A percentile compares a stretch with the other conserved stretches of the same genome.
Evolutionary conservation across 2,888 invertebrate species (phyloP).

Genomic region (Ptychoptera contaminata): DNA sequence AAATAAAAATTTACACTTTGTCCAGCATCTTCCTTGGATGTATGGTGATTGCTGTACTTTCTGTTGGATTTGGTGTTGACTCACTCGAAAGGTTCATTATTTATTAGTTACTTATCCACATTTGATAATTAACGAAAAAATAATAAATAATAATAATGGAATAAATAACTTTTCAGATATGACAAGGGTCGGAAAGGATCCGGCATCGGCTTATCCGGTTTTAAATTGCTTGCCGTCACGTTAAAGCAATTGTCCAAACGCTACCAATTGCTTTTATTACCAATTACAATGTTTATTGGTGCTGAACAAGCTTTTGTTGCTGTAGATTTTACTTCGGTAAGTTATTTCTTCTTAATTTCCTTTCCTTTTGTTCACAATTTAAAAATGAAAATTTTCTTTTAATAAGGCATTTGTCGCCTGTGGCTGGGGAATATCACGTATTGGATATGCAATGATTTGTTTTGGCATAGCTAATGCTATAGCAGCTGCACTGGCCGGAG

Average conservation of each 20-base stretch:
- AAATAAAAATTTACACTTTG: conserved; percentile 58
- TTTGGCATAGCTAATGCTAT: conserved; percentile 79
- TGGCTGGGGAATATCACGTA: conserved; percentile 75
- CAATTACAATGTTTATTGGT: conserved; percentile 86
- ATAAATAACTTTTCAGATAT: conserved; percentile 32
- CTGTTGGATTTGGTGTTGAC: conserved; percentile 67
- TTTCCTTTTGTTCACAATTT: not conserved
- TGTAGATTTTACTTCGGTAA: conserved; percentile 65
- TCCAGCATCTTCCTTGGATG: conserved; percentile 69
- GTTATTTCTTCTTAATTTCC: conserved; percentile 15
- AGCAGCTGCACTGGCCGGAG: conserved; percentile 69
- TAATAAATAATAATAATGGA: not conserved
- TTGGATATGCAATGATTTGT: conserved; percentile 88
- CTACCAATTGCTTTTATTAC: conserved; percentile 69
- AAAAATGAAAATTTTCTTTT: not conserved
- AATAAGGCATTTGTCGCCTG: conserved; percentile 69
- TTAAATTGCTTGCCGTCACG: conserved; percentile 57
- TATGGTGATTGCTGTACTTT: conserved; percentile 55
- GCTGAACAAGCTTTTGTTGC: conserved; percentile 86
- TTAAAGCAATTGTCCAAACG: conserved; percentile 57
- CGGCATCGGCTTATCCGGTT: conserved; percentile 45
- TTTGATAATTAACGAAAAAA: not conserved
- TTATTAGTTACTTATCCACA: not conserved
- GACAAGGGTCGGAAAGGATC: conserved; percentile 40
- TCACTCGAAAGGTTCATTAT: conserved; percentile 49